Evolutionary conservation across 1,140 invertebrate species (phyloP).

Genomic region (Drosophila fuyamai): DNA sequence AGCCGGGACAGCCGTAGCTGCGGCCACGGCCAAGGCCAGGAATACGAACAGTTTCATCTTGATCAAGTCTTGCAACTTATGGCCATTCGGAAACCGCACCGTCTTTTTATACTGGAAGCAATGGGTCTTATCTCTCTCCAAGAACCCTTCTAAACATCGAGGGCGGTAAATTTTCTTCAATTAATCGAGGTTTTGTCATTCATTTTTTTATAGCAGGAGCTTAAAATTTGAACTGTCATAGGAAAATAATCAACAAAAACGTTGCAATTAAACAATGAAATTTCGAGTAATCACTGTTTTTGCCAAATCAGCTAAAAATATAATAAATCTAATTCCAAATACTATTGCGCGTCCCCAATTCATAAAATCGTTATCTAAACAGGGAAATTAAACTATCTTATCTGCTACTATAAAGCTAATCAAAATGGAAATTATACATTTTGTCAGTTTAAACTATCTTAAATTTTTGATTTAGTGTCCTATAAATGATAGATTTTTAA

Average conservation of each 20-base stretch:
- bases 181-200: no score
- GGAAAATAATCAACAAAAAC: background rate
- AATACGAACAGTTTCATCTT: constrained; percentile 40
- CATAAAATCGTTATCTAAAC: constrained; percentile 19
- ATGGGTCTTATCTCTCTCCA: background rate
- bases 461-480: background rate
- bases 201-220: background rate
- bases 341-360: background rate
- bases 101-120: constrained; percentile 10
- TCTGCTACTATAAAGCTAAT: constrained; percentile 10
- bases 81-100: no score
- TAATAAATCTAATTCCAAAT: constrained; percentile 16
- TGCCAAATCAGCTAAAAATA: background rate
- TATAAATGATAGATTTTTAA: background rate
- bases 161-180: background rate
- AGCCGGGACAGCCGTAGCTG: constrained; percentile 29
- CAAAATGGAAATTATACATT: background rate
- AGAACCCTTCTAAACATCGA: background rate
- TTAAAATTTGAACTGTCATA: no score
- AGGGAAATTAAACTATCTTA: constrained; percentile 4
- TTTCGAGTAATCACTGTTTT: constrained; percentile 4
- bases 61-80: constrained; percentile 19
- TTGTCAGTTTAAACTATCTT: background rate
- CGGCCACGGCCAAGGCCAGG: constrained; percentile 43
- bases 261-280: background rate